Evolutionary conservation across 2,888 invertebrate species (phyloP), one percentile per base, ranked within the genome.

Genomic region (Dicyrtomina minuta): DNA sequence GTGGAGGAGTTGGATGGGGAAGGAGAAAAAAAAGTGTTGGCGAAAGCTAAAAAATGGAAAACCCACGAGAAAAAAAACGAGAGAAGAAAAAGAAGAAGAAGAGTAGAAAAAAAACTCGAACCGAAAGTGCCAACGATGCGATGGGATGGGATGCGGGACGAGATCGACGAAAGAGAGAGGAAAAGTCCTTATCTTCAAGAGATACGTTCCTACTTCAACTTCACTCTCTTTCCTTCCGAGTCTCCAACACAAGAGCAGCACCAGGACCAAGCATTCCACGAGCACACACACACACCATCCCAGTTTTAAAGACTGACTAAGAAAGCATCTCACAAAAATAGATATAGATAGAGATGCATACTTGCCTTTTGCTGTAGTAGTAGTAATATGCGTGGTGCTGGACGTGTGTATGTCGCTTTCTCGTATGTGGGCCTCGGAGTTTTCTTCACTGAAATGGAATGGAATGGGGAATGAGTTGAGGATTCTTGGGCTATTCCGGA

Each of bases 151-250:
- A 20, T 17, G 15, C 17, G 51, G 22, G 51, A 51, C 17, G 17
- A 17, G 15, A 46, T 15, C 5, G 51, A 51, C n/a, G 17, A 55
- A 55, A 27, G 27, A 55, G n/a, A 53, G 51, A 51, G 55, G 20
- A 58, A 58, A 58, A 58, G 39, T 58, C 58, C 58, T 58, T 58
- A 58, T 58, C 58, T 58, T 27, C 26, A 58, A 58, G 15, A 58
- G 58, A 58, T 58, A 58, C 58, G 33, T 58, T 33, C 58, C 20
- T 39, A 39, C 58, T 58, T 58, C 58, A 26, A 39, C 39, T 51
- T 51, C 51, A 51, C 12, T 51, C 22, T 51, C 22, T 51, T 51
- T 51, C 22, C 22, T 51, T 20, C 17, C 33, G 33, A 33, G 33
- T 33, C 8, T 33, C 33, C 33, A 33, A 33, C 33, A 5, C 33